Conservation (phyloP, 2,113 vertebrate species). For the Prionailurus viverrinus region DNA sequence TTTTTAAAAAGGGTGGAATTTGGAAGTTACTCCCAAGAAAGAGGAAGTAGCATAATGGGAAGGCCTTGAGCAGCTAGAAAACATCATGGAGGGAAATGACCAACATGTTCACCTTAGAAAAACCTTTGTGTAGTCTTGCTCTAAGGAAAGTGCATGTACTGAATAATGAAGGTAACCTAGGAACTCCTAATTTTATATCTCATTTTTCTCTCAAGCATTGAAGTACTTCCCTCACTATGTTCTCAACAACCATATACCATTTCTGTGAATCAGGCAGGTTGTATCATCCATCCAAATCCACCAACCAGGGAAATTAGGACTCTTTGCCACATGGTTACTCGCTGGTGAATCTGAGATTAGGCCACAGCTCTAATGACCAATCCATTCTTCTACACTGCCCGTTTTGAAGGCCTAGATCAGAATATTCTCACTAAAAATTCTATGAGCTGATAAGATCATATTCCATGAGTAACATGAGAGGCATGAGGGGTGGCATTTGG, state of each 20-base stretch:
- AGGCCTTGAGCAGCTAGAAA: background rate
- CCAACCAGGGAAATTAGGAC: background rate
- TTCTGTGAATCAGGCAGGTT: background rate
- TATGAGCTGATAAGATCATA: background rate
- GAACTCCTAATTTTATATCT: background rate
- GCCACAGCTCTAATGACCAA: background rate
- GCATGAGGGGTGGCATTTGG: background rate
- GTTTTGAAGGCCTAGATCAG: background rate
- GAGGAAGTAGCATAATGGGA: background rate
- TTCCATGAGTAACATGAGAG: background rate
- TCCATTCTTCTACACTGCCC: background rate
- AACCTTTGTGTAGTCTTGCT: background rate
- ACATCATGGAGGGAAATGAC: background rate
- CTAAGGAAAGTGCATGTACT: background rate
- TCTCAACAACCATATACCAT: background rate
- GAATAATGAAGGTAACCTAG: background rate
- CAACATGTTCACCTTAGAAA: background rate
- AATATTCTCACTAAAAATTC: constrained; percentile 27
- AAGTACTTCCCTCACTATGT: background rate
- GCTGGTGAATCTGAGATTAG: background rate
- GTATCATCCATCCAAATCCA: background rate
- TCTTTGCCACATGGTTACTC: background rate
- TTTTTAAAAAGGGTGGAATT: background rate
- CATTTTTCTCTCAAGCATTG: background rate
- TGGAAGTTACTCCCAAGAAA: background rate